Evolutionary conservation across 2,888 invertebrate species (phyloP).

Genomic region (Pachymerium ferrugineum): DNA sequence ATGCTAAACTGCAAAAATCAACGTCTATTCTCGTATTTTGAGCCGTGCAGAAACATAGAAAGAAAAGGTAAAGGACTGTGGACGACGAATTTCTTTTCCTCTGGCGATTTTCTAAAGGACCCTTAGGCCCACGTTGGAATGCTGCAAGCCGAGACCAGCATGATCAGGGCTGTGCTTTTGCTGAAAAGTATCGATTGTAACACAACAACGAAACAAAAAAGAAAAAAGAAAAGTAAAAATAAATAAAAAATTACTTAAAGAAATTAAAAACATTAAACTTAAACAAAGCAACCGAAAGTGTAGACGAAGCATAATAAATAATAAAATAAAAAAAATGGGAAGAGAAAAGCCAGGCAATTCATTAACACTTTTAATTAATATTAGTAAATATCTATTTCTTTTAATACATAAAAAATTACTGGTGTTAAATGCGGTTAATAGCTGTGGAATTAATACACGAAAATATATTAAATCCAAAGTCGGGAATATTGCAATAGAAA

Average conservation of each 20-base stretch:
- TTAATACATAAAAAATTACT: too few species aligned
- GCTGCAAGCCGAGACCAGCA: constrained; percentile 61
- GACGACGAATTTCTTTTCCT: background rate
- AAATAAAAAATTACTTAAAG: background rate
- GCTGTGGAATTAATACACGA: too few species aligned
- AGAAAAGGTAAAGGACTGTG: background rate
- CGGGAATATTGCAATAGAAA: background rate
- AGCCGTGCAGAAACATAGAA: constrained; percentile 2
- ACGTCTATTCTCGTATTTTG: background rate
- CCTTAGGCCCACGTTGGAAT: constrained; percentile 40
- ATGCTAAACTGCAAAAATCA: background rate
- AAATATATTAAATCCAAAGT: too few species aligned
- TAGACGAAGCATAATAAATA: constrained; percentile 9
- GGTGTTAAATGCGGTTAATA: too few species aligned
- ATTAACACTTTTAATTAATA: too few species aligned
- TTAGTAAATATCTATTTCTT: too few species aligned
- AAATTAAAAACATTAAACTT: background rate
- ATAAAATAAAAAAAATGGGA: background rate
- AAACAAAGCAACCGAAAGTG: background rate
- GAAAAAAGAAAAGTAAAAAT: background rate
- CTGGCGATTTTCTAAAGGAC: constrained; percentile 5
- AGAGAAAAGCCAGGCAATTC: background rate
- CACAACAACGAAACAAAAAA: background rate
- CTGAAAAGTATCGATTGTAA: constrained; percentile 36
- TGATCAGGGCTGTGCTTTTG: constrained; percentile 89